phyloP scores from a whole-genome alignment of 2,797 vertebrate species.

The Takifugu rubripes region DNA sequence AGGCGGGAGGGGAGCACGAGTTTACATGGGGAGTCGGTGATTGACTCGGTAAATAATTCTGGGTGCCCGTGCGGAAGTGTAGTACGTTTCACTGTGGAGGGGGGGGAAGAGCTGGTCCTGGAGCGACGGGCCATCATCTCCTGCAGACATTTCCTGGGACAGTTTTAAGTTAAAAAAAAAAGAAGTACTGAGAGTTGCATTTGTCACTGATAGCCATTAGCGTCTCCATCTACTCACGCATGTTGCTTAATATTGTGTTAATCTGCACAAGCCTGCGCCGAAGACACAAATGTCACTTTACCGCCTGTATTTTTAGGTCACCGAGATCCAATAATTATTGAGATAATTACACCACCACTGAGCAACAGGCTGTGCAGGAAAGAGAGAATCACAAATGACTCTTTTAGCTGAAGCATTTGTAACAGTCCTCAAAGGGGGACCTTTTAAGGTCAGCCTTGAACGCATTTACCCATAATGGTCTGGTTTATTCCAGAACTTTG shows the following conservation, averaged over 20 bases:
- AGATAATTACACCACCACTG: no score
- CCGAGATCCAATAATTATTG: no score
- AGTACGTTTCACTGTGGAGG: constrained; percentile 32
- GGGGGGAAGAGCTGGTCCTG: constrained; percentile 25
- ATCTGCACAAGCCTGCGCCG: no score
- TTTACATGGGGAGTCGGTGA: constrained; percentile 55
- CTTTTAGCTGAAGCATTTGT: constrained; percentile 1
- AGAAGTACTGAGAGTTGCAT: no score
- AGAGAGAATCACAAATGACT: no score
- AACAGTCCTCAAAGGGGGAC: constrained; percentile 41
- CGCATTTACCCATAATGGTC: constrained; percentile 28
- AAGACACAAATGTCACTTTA: neutral
- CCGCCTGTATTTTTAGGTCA: no score
- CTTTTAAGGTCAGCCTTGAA: constrained; percentile 25
- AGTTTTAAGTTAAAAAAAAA: no score
- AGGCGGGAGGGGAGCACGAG: constrained; percentile 26
- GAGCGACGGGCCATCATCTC: constrained; percentile 37
- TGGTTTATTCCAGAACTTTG: constrained; percentile 37
- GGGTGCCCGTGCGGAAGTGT: constrained; percentile 39
- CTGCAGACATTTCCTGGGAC: no score
- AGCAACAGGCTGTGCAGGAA: no score
- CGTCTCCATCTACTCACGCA: no score
- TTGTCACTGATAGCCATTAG: no score
- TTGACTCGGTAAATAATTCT: constrained; percentile 70
- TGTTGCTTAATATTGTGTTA: no score